Evolutionary conservation across 1,140 invertebrate genomes (phyloP), one percentile per base, ranked within the genome.

Genomic region (Drosophila funebris): DNA sequence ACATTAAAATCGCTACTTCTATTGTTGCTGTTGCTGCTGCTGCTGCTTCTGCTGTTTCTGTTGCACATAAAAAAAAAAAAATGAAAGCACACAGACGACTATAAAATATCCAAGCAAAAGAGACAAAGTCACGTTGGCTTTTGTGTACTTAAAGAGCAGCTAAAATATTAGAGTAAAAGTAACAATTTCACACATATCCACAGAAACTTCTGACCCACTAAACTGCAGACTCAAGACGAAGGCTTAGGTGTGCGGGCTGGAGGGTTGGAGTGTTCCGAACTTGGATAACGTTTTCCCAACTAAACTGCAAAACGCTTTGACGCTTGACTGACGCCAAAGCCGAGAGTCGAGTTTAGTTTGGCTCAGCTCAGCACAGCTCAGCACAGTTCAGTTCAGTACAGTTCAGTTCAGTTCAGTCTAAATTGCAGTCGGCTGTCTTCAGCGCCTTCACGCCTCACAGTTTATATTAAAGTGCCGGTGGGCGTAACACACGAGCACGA

Each of bases 131-230:
- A 84, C 81, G 81, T 80, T 85, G 81, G 16, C 44, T 76, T 70
- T 60, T 70, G 63, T 73, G 74, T 58, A 67, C 46, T 69, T 66
- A 67, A 66, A 67, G 69, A 67, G 44, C 52, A 43, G 53, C 41
- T 46, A 58, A 67, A 57, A 73, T 67, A 62, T 76, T 54, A 29
- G 74, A 76, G 44, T 62, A 74, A 54, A 63, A 85, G 73, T 76
- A 73, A 64, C 76, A 56, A 76, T 84, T 79, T 83, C 81, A 80
- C 81, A 85, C 77, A 83, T 56, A 78, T 63, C 66, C 68, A 64
- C 73, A 82, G 60, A 84, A 76, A 84, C 76, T 85, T 85, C 81
- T 84, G 81, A 84, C 81, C 81, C 85, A 84, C 81, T 84, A 85
- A 85, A 77, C 72, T 56, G 60, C 43, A 39, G 46, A 52, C 61